phyloP scores from a whole-genome alignment of 2,797 vertebrate species.

The Potorous gilbertii region DNA sequence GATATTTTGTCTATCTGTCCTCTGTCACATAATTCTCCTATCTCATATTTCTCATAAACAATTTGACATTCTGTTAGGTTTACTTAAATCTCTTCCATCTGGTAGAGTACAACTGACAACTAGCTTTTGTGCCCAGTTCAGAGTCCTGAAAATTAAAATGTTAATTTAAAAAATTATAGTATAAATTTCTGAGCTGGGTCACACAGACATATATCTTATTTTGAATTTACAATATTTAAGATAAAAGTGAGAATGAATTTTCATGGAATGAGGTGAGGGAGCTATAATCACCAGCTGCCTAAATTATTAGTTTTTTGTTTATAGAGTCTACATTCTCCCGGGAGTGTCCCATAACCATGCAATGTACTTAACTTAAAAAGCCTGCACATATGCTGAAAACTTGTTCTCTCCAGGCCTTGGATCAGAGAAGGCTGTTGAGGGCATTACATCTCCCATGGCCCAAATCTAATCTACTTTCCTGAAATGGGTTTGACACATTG shows the following conservation, averaged over 20 bases:
- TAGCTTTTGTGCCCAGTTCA: background rate
- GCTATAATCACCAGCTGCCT: background rate
- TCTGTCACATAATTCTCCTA: constrained; percentile 25
- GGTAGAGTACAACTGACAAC: constrained; percentile 11
- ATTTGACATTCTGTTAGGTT: constrained; percentile 26
- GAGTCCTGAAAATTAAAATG: background rate
- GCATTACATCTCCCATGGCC: background rate
- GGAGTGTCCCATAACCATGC: background rate
- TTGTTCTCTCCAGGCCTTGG: background rate
- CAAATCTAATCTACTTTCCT: background rate
- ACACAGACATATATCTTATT: background rate
- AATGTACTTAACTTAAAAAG: background rate
- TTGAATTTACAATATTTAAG: background rate
- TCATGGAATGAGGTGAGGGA: background rate
- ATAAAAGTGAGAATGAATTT: background rate
- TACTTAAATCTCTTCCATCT: constrained; percentile 55
- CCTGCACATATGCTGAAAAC: no score
- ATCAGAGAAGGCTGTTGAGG: background rate
- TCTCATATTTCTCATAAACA: constrained; percentile 55
- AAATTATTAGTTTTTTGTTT: background rate
- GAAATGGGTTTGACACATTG: background rate
- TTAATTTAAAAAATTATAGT: background rate
- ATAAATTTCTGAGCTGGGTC: background rate
- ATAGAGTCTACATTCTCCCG: background rate
- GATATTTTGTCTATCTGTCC: constrained; percentile 51